phyloP scores from a whole-genome alignment of 2,113 vertebrate genomes.

The Chloebia gouldiae region DNA sequence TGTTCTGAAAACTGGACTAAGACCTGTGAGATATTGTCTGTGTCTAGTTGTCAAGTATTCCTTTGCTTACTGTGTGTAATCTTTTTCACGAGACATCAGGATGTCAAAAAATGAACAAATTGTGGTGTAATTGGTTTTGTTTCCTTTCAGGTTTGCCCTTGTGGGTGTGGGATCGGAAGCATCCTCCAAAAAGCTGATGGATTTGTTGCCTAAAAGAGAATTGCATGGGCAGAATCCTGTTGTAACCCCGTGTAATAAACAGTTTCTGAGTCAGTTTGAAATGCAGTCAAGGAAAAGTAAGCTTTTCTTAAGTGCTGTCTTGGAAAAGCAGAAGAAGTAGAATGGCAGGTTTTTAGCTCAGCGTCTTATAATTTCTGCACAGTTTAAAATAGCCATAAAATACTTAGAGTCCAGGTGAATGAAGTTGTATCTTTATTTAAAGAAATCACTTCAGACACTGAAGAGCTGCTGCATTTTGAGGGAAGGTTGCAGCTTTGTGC shows the following conservation, averaged over 20 bases:
- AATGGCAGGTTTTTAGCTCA: not conserved
- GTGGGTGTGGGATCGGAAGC: slow-evolving; percentile 96
- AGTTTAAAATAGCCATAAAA: not conserved
- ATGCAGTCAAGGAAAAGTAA: slow-evolving; percentile 99
- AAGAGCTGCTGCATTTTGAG: not conserved
- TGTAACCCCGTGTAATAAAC: slow-evolving; percentile 97
- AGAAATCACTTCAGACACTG: not conserved
- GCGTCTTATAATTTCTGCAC: not conserved
- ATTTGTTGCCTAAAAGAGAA: slow-evolving; percentile 94
- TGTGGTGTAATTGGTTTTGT: not conserved
- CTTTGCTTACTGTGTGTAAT: not conserved
- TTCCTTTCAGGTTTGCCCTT: slow-evolving; percentile 87
- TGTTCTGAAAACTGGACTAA: not conserved
- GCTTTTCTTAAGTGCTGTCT: slow-evolving; percentile 25
- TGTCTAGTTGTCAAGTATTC: not conserved
- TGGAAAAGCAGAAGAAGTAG: not conserved
- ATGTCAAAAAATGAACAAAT: not conserved
- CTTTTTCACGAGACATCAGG: not conserved
- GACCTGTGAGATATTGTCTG: not conserved
- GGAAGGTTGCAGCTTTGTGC: not conserved
- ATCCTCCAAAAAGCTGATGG: slow-evolving; percentile 96
- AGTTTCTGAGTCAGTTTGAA: slow-evolving; percentile 99
- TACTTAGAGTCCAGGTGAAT: not conserved
- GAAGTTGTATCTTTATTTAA: not conserved
- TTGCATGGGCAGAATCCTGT: slow-evolving; percentile 97